Evolutionary conservation across 2,888 invertebrate genomes (phyloP).

Genomic region (Lathronympha strigana): DNA sequence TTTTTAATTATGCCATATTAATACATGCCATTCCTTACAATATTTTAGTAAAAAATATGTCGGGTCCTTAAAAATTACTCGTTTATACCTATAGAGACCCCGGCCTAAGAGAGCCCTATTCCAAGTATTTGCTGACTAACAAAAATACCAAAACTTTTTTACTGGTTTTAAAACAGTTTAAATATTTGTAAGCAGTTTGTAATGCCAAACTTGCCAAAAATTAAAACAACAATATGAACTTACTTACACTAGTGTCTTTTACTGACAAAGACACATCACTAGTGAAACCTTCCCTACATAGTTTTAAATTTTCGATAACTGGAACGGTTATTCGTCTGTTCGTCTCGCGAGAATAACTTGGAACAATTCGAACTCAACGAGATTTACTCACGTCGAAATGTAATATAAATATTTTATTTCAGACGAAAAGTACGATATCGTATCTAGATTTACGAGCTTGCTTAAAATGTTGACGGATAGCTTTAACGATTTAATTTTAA

Average conservation of each 20-base stretch:
- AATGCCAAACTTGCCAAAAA: background rate
- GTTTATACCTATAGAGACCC: no score
- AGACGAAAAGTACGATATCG: slow-evolving; percentile 12
- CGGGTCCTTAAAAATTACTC: no score
- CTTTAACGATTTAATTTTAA: background rate
- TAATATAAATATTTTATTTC: slow-evolving; percentile 18
- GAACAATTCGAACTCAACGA: slow-evolving; percentile 1
- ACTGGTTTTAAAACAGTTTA: no score
- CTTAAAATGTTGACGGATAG: background rate
- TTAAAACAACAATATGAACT: no score
- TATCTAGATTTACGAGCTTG: slow-evolving; percentile 7
- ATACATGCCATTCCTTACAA: no score
- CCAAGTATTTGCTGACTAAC: no score
- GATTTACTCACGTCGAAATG: background rate
- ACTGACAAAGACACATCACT: background rate
- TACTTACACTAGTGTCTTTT: no score
- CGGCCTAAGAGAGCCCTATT: no score
- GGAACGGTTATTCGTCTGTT: slow-evolving; percentile 11
- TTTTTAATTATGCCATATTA: no score
- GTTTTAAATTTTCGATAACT: slow-evolving; percentile 13
- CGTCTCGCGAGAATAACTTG: background rate
- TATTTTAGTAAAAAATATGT: no score
- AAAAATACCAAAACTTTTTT: no score
- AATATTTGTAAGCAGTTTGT: background rate
- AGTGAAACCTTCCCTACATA: background rate